Base-by-base conservation (phyloP, 1,140 invertebrate genomes). In the Drosophila persimilis region DNA sequence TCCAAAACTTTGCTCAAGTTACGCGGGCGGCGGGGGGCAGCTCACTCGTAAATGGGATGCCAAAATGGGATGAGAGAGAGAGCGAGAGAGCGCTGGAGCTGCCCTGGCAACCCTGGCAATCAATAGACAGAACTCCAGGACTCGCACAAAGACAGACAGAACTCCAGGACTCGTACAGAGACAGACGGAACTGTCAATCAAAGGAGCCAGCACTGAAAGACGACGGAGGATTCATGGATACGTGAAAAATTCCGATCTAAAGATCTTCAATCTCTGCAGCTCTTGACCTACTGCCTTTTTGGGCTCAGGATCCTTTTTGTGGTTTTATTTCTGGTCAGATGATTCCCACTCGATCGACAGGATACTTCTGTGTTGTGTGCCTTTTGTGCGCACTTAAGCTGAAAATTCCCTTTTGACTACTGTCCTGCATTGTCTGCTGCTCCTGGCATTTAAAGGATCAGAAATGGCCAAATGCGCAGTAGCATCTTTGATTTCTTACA, bases 271-370 rank as follows among this genome's bases (percentile, higher is more conserved):
- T 35, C 59, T 22, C 20, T 58, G 39, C 64, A 67, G 64, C 64
- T 39, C 55, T 67, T 83, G 81, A 85, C 81, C 81, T 85, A 88
- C 55, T 86, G 81, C 78, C 83, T 88, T 86, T 48, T 61, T 47
- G 47, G 61, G 47, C 65, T 31, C 20, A n/a, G 29, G 54, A 64
- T 63, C 64, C 76, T 72, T 80, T 74, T 88, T 86, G 83, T 75
- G 83, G 83, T 86, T 86, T 86, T 88, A 83, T 86, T 83, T 83
- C 83, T 86, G 84, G 83, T 83, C 84, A 86, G 76, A 86, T 88
- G 83, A 86, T 78, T 88, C 29, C 52, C 74, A 72, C 70, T 85
- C 65, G 77, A 86, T 86, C 78, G 55, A 67, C 61, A 79, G 80
- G 72, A 79, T 76, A 74, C 51, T 31, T 17, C 9, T 9, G 48